Evolutionary conservation across 2,888 invertebrate genomes (phyloP).

Genomic region (Microdon myrmicae): DNA sequence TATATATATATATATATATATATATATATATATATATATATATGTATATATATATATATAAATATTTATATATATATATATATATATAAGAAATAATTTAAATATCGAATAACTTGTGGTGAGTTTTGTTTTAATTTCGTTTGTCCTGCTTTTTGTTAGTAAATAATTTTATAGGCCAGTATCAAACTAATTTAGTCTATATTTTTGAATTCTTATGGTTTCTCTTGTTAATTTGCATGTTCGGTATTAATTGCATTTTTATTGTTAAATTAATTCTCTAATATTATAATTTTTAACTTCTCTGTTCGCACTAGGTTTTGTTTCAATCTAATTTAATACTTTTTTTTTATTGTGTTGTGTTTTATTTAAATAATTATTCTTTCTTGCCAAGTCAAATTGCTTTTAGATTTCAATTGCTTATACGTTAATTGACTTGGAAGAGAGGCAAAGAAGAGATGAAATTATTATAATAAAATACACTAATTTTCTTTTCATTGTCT

Average conservation of each 20-base stretch:
- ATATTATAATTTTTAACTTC: no score
- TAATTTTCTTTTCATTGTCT: conserved; percentile 46
- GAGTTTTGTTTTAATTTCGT: conserved; percentile 8
- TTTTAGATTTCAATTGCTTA: conserved; percentile 33
- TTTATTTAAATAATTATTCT: conserved; percentile 20
- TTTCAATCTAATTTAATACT: no score
- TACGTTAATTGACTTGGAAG: conserved; percentile 39
- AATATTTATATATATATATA: no score
- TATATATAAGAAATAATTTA: no score
- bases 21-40: no score
- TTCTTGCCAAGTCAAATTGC: conserved; percentile 47
- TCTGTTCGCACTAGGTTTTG: no score
- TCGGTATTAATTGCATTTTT: no score
- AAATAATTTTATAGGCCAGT: conserved; percentile 44
- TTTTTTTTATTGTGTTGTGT: no score
- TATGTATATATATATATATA: no score
- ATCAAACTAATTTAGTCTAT: conserved; percentile 48
- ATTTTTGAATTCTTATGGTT: conserved; percentile 32
- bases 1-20: no score
- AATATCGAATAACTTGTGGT: conserved; percentile 43
- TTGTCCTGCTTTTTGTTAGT: conserved; percentile 19
- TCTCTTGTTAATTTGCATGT: conserved; percentile 26
- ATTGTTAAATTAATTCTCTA: no score
- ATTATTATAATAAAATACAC: conserved; percentile 45
- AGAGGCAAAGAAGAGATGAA: conserved; percentile 47